These are phyloP conservation scores for Gymnocypris eckloni DNA, from an alignment of 2,797 vertebrate species.

Conservation along the genomic window DNA sequence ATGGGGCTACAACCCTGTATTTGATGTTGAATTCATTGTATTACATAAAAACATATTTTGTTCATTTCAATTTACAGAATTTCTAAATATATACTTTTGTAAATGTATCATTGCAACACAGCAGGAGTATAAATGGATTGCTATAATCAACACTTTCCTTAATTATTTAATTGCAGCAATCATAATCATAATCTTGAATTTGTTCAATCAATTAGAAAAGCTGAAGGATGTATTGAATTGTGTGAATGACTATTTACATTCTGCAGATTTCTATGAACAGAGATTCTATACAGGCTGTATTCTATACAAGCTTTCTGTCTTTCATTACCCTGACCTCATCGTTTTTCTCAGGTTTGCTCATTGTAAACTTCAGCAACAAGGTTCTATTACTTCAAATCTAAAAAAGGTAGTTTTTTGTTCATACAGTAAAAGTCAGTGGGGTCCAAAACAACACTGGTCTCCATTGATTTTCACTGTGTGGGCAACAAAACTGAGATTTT, in stretches of 20 bases:
- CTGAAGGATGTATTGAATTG: not conserved
- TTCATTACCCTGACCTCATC: not conserved
- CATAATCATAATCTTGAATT: constrained; percentile 9
- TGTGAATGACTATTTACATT: not conserved
- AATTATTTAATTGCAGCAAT: constrained; percentile 9
- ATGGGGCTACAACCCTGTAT: not conserved
- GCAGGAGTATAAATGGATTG: not conserved
- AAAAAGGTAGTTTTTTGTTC: not conserved
- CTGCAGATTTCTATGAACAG: not conserved
- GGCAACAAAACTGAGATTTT: not conserved
- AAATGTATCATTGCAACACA: not conserved
- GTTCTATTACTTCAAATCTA: not conserved
- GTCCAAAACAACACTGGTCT: not conserved
- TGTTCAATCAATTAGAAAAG: not conserved
- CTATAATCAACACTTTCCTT: not conserved
- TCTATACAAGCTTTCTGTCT: not conserved
- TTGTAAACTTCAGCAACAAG: not conserved
- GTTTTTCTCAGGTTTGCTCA: not conserved
- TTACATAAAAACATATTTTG: not conserved
- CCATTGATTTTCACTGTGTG: not conserved
- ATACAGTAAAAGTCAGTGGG: not conserved
- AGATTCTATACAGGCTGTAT: not conserved
- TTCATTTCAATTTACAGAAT: not conserved
- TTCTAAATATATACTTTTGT: not conserved
- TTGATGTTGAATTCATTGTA: not conserved